Evolutionary conservation across 1,140 invertebrate genomes (phyloP).

Genomic region (Dermatophagoides farinae): DNA sequence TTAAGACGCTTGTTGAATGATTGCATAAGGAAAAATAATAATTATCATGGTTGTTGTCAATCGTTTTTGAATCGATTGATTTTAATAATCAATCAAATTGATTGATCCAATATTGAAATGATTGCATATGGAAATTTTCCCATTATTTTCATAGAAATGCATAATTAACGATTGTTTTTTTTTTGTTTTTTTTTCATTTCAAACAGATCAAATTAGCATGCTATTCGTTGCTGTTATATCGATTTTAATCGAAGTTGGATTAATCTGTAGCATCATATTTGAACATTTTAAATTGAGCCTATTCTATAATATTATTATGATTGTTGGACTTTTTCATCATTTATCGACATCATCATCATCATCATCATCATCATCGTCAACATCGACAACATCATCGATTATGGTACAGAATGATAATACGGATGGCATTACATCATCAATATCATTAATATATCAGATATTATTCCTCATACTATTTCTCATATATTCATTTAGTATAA

Average conservation of each 20-base stretch:
- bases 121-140: neutral
- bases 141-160: too few relatives aligned
- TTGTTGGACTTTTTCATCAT: neutral
- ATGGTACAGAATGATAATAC: neutral
- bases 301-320: neutral
- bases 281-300: neutral
- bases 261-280: slow-evolving; percentile 3
- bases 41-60: too few relatives aligned
- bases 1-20: too few relatives aligned
- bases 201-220: slow-evolving; percentile 5
- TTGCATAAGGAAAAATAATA: too few relatives aligned
- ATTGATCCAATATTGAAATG: neutral
- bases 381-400: neutral
- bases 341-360: neutral
- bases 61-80: too few relatives aligned
- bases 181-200: neutral
- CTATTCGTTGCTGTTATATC: neutral
- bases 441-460: neutral
- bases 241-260: slow-evolving; percentile 3
- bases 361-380: neutral
- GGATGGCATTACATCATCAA: neutral
- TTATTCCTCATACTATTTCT: neutral
- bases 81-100: too few relatives aligned
- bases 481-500: neutral
- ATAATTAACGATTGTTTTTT: too few relatives aligned